Percentiles rank a stretch among this genome's conserved stretches.
Evolutionary conservation across 2,888 invertebrate genomes (phyloP).

Genomic region (Hipparchia sbordonii): DNA sequence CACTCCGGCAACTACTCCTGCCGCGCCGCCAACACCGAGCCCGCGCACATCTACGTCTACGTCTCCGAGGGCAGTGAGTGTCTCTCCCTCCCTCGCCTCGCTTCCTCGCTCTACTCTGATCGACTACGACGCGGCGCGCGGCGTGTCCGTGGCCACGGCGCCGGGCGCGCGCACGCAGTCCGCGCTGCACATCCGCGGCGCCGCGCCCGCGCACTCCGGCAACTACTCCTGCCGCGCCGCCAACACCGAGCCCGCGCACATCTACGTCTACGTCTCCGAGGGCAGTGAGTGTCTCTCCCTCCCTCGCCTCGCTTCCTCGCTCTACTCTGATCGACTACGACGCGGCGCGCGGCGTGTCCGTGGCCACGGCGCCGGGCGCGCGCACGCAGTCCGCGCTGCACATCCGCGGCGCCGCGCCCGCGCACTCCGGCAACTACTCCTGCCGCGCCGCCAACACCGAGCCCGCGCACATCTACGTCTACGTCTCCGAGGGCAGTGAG

Average conservation of each 20-base stretch:
- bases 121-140: slow-evolving; percentile 93
- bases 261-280: slow-evolving; percentile 95
- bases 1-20: slow-evolving; percentile 90
- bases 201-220: slow-evolving; percentile 89
- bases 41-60: neutral
- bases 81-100: too few species aligned
- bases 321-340: slow-evolving; percentile 69
- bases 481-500: slow-evolving; percentile 92
- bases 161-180: slow-evolving; percentile 93
- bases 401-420: slow-evolving; percentile 45
- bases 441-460: too few species aligned
- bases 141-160: slow-evolving; percentile 92
- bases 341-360: slow-evolving; percentile 78
- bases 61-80: neutral
- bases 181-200: slow-evolving; percentile 91
- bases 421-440: slow-evolving; percentile 91
- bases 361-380: slow-evolving; percentile 69
- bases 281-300: slow-evolving; percentile 77
- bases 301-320: slow-evolving; percentile 58
- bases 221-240: slow-evolving; percentile 96
- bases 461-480: slow-evolving; percentile 86
- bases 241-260: slow-evolving; percentile 94
- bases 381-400: too few species aligned
- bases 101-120: slow-evolving; percentile 79
- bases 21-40: too few species aligned